Evolutionary conservation across 2,797 vertebrate species (phyloP), one percentile per base, ranked within the genome.

Genomic region (Pachyuromys duprasi): DNA sequence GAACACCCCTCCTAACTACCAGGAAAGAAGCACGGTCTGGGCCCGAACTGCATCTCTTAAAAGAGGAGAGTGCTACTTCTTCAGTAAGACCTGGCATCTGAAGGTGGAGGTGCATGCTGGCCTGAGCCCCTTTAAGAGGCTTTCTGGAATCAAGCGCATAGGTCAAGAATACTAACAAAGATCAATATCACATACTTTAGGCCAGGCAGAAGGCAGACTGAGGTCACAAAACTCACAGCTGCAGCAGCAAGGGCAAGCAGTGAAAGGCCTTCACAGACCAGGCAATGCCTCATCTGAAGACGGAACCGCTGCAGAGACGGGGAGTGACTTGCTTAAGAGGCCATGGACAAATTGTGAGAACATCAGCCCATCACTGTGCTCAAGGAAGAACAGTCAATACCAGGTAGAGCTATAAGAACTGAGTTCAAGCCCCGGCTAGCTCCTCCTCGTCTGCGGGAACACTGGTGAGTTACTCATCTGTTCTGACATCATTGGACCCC

Each of bases 91-190:
- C 39, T 75, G 31, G 39, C 26, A 20, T 72, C 69, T 83, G 60
- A 86, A 63, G 49, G 4, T 55, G 81, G 57, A 67, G 60, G 55
- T 26, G 33, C n/a, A 5, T 1, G n/a, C 53, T 2, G 5, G 69
- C 72, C 74, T 63, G 67, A 72, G 86, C 28, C 55, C 17, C 90
- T 82, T 95, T 65, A 95, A 91, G 74, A 96, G 93, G 90, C 81
- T 95, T 95, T 95, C 65, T 86, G 86, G 82, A 92, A 94, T 93
- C 89, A 93, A 96, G 91, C 28, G 74, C 69, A 31, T 28, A 39
- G 95, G 89, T 93, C 97, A 94, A 91, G 91, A 92, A 79, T 87
- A 93, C 81, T 69, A 83, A 89, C 91, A 89, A 86, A 87, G 91
- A 95, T 91, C 95, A 94, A 42, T 86, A 83, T 12, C 57, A n/a